phyloP scores from a whole-genome alignment of 2,888 invertebrate species.

The Pristionchus arcanus region DNA sequence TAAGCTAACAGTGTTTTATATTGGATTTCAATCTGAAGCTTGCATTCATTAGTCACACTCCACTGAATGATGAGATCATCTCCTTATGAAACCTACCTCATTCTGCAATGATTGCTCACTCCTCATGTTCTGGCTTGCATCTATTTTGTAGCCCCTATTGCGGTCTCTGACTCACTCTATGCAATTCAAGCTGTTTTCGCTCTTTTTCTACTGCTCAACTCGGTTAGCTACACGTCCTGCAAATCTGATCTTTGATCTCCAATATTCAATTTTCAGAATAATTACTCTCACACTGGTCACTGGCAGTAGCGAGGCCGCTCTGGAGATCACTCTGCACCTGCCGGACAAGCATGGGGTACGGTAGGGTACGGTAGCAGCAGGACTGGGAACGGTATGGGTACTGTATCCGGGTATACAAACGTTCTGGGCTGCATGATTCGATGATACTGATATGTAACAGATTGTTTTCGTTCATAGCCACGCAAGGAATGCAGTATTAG shows the following conservation, averaged over 20 bases:
- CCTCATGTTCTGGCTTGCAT: neutral
- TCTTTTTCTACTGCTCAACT: neutral
- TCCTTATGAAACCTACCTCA: neutral
- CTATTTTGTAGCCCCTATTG: neutral
- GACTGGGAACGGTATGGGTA: too few relatives aligned
- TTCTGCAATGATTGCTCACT: neutral
- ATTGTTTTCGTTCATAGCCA: too few relatives aligned
- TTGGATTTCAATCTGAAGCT: too few relatives aligned
- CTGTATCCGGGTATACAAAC: too few relatives aligned
- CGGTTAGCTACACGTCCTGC: neutral
- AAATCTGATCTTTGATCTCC: conserved; percentile 1
- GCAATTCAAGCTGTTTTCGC: neutral
- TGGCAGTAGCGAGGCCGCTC: neutral
- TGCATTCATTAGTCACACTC: too few relatives aligned
- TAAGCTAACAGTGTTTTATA: too few relatives aligned
- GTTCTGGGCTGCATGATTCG: too few relatives aligned
- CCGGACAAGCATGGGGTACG: neutral
- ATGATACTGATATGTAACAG: too few relatives aligned
- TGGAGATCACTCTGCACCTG: conserved; percentile 22
- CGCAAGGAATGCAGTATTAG: too few relatives aligned
- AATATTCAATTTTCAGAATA: neutral
- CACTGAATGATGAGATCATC: too few relatives aligned
- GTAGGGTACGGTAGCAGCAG: too few relatives aligned
- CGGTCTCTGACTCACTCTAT: neutral
- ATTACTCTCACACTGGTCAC: conserved; percentile 30